A percentile compares a stretch with the other conserved stretches of the same genome.
These are phyloP conservation scores for Agrilus planipennis DNA, from an alignment of 1,140 invertebrate genomes.

Conservation along the genomic window DNA sequence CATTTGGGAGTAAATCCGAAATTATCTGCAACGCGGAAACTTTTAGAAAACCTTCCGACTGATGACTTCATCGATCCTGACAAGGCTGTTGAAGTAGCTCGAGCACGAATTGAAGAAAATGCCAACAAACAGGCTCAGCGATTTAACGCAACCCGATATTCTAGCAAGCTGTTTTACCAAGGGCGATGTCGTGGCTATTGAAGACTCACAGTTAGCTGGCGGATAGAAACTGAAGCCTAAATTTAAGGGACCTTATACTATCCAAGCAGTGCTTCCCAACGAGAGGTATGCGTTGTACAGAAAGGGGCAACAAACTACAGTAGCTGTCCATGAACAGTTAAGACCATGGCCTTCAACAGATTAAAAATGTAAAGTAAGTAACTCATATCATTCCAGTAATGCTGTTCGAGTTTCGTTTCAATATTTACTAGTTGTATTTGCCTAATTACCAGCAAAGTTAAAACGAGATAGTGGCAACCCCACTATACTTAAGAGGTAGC, in stretches of 20 bases:
- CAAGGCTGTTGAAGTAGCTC: conserved; percentile 7
- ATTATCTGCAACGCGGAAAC: conserved; percentile 7
- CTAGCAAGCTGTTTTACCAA: conserved; percentile 1
- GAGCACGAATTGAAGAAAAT: background rate
- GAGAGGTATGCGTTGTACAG: conserved; percentile 12
- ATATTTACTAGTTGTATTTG: too few relatives aligned
- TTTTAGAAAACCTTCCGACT: conserved; percentile 7
- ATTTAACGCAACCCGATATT: conserved; percentile 1
- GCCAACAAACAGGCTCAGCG: conserved; percentile 3
- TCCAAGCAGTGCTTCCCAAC: conserved; percentile 10
- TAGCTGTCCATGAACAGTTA: conserved; percentile 15
- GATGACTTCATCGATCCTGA: conserved; percentile 11
- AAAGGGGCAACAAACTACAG: conserved; percentile 9
- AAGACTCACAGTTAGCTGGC: conserved; percentile 16
- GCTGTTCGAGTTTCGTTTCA: too few relatives aligned
- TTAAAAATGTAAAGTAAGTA: background rate
- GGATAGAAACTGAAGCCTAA: conserved; percentile 16
- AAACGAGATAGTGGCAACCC: too few relatives aligned
- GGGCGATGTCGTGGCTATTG: conserved; percentile 8
- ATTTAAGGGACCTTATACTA: conserved; percentile 11
- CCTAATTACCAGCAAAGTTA: too few relatives aligned
- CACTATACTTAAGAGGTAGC: too few relatives aligned
- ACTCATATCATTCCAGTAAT: background rate
- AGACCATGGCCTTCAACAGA: conserved; percentile 8
- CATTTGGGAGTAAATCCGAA: conserved; percentile 8